These are phyloP conservation scores for Drosophila nigromelanica DNA, from an alignment of 1,140 invertebrate genomes.

Conservation along the genomic window DNA sequence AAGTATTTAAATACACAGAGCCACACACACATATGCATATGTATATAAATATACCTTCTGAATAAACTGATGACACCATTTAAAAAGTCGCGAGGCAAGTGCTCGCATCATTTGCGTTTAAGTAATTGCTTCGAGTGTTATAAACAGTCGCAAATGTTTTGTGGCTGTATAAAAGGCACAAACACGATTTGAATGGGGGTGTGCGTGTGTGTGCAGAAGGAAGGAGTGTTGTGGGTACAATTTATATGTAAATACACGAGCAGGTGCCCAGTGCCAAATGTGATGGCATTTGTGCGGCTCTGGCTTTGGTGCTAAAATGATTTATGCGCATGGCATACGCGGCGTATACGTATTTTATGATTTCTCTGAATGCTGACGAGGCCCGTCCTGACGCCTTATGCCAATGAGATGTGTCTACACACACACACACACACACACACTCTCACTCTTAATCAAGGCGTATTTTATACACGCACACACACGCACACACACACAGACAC, in stretches of 20 bases:
- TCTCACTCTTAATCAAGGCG: constrained; percentile 26
- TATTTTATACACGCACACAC: constrained; percentile 11
- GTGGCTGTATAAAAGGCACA: constrained; percentile 7
- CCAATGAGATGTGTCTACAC: constrained; percentile 52
- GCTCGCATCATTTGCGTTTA: constrained; percentile 33
- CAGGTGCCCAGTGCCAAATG: constrained; percentile 29
- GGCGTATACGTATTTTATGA: constrained; percentile 71
- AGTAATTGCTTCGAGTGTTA: constrained; percentile 45
- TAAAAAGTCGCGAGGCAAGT: constrained; percentile 22
- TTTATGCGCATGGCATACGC: constrained; percentile 61
- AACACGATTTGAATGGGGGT: not conserved
- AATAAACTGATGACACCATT: constrained; percentile 31
- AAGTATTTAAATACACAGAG: constrained; percentile 9
- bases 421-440: constrained; percentile 23
- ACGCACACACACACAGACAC: not conserved
- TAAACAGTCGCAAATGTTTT: constrained; percentile 13
- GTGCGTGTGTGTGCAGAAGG: not conserved
- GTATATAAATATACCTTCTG: constrained; percentile 9
- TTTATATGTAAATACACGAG: constrained; percentile 29
- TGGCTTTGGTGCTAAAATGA: constrained; percentile 50
- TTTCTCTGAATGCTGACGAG: constrained; percentile 49
- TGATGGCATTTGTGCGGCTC: constrained; percentile 10
- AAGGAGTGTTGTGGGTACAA: not conserved
- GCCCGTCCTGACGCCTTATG: constrained; percentile 48
- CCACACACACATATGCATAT: not conserved